These are phyloP conservation scores for Pemphigus obesinymphae DNA, from an alignment of 1,140 invertebrate genomes.

Conservation along the genomic window DNA sequence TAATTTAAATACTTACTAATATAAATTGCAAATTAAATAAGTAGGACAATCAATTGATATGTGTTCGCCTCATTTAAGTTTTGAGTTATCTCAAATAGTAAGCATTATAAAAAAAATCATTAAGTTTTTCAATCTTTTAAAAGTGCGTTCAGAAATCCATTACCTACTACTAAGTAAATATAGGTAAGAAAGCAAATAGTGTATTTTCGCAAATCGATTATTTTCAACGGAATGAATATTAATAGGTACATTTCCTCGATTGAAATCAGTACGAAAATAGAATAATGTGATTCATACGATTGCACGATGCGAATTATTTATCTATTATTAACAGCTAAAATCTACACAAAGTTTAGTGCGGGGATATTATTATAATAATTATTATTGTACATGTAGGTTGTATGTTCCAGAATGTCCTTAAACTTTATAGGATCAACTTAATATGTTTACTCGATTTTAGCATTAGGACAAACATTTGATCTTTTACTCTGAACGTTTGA, in stretches of 20 bases:
- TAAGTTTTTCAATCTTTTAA: background rate
- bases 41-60: too few relatives aligned
- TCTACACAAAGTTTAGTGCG: background rate
- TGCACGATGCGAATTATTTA: background rate
- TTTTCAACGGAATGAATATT: background rate
- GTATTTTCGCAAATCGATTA: background rate
- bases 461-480: background rate
- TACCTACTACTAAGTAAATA: background rate
- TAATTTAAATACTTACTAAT: background rate
- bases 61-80: too few relatives aligned
- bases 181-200: background rate
- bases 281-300: background rate
- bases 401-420: background rate
- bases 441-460: conserved; percentile 9
- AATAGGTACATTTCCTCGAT: background rate
- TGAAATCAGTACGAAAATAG: background rate
- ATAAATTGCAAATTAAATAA: background rate
- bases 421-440: background rate
- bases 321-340: background rate
- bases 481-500: background rate
- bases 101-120: background rate
- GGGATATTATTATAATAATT: background rate
- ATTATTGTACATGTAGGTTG: background rate
- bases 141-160: background rate
- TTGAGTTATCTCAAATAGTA: too few relatives aligned